Evolutionary conservation across 1,140 invertebrate genomes (phyloP).

Genomic region (Adoxophyes honmai): DNA sequence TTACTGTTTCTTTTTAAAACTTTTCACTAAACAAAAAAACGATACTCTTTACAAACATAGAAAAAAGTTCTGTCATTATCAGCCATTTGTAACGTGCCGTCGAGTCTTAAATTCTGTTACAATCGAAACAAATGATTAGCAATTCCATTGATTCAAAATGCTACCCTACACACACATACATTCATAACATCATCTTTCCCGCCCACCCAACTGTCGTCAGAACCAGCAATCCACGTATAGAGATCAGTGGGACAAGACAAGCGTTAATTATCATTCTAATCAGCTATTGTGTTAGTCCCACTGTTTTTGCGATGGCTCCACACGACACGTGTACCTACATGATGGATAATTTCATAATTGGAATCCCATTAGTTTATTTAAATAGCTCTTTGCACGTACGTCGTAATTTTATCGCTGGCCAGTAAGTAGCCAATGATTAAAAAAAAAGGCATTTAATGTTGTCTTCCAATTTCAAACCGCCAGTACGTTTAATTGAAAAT

Average conservation of each 20-base stretch:
- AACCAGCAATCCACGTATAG: not conserved
- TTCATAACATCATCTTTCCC: not conserved
- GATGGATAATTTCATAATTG: constrained; percentile 11
- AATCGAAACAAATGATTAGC: no score
- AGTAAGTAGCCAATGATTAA: no score
- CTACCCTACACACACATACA: no score
- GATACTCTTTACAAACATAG: no score
- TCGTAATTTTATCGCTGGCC: not conserved
- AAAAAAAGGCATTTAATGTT: no score
- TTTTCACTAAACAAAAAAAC: no score
- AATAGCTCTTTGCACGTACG: not conserved
- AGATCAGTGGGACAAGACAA: constrained; percentile 10
- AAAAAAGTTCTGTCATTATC: no score
- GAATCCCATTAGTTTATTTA: constrained; percentile 11
- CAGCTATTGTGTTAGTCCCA: constrained; percentile 18
- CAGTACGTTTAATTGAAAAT: not conserved
- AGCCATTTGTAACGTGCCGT: no score
- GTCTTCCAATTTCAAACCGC: no score
- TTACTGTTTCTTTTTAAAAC: no score
- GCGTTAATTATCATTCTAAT: constrained; percentile 27
- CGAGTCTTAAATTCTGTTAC: no score
- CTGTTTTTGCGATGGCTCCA: not conserved
- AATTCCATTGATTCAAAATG: no score
- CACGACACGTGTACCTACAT: constrained; percentile 17
- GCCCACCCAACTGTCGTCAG: not conserved